Evolutionary conservation across 2,113 vertebrate species (phyloP).

Genomic region (Burhinus bistriatus): DNA sequence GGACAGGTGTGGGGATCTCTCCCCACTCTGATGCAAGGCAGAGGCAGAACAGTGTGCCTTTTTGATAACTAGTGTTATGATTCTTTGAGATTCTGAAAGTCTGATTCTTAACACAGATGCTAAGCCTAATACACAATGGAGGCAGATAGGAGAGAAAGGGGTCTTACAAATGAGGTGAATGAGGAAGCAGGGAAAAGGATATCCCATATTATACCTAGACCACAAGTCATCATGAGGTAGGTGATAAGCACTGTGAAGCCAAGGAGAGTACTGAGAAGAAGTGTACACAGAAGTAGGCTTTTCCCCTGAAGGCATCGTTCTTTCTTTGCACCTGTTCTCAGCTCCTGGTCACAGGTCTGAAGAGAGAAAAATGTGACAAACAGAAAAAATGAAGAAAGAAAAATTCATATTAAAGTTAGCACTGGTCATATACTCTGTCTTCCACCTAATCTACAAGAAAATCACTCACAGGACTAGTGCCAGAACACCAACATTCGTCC

Average conservation of each 20-base stretch:
- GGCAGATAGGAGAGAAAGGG: not conserved
- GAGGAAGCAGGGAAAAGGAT: not conserved
- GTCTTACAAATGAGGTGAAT: not conserved
- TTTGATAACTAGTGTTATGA: not conserved
- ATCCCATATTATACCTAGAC: constrained; percentile 51
- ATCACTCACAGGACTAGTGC: not conserved
- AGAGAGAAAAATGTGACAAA: not conserved
- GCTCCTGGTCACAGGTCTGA: constrained; percentile 42
- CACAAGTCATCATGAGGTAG: constrained; percentile 75
- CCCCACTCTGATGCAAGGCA: not conserved
- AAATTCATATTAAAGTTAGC: not conserved
- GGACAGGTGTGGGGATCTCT: not conserved
- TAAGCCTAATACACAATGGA: not conserved
- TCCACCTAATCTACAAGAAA: not conserved
- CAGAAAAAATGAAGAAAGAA: not conserved
- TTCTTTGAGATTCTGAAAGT: not conserved
- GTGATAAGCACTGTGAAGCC: constrained; percentile 77
- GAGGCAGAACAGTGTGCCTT: not conserved
- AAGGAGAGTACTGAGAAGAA: constrained; percentile 67
- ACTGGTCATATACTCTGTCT: not conserved
- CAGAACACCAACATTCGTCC: not conserved
- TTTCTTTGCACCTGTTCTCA: constrained; percentile 9
- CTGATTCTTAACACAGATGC: not conserved
- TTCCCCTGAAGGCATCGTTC: constrained; percentile 24
- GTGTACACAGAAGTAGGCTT: constrained; percentile 33